Base-by-base conservation (phyloP, 2,888 invertebrate genomes). In the Hemithea aestivaria region DNA sequence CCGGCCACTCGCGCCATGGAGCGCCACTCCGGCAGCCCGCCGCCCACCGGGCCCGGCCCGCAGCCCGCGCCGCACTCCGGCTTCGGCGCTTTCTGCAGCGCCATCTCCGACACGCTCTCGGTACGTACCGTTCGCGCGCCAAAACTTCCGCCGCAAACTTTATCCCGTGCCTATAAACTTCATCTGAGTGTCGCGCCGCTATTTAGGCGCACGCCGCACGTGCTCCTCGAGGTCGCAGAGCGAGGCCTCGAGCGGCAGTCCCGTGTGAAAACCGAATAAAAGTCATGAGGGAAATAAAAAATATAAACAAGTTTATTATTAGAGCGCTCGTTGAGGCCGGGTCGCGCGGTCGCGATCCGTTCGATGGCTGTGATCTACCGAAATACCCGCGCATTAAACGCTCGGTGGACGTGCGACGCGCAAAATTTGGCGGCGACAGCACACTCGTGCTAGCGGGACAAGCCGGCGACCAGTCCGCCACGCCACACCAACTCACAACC, bases 281-380 rank as follows among this genome's bases (percentile, higher is more conserved):
- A 77, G 70, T 77, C 69, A 73, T 73, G 68, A 68, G 63, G 67
- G 64, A 69, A 73, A 74, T 74, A 79, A 80, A 83, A 84, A 85
- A 84, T 82, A 85, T 87, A 87, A 85, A 87, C 84, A 87, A 80
- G 82, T 75, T 81, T 87, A 87, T 83, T 74, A 84, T 79, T 87
- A 85, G 85, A 82, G 75, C 66, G 84, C 83, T 83, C 81, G 78
- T 77, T 71, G 77, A 75, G 73, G 69, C 84, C 74, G 82, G 83
- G 84, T 83, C 82, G 85, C 82, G 81, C 79, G 82, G 84, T 83
- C 80, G 81, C 75, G 80, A 85, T 83, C 77, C 82, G 80, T 82
- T 78, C 73, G 79, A 83, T 81, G 83, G 73, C 67, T 72, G 73
- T 79, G 84, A 81, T 82, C 76, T 83, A 85, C 85, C 69, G 75